These are phyloP conservation scores for Lasioglossum marginatum DNA, from an alignment of 2,888 invertebrate species.

Conservation along the genomic window DNA sequence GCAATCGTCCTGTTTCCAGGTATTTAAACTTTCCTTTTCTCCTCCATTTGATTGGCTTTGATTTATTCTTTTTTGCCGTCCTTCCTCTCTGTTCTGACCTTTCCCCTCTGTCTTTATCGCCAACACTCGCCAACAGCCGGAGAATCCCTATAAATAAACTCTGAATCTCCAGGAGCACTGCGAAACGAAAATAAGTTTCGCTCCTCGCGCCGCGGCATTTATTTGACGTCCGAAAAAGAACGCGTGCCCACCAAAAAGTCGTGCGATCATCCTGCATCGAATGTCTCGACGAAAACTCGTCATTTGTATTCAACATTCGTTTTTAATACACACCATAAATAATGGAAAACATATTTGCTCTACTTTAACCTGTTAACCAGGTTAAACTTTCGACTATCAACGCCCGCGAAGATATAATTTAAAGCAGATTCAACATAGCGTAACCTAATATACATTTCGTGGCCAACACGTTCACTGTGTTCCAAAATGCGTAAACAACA, in stretches of 20 bases:
- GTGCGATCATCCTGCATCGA: neutral
- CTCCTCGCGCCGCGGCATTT: slow-evolving; percentile 50
- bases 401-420: neutral
- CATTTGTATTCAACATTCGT: no score
- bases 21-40: slow-evolving; percentile 50
- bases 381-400: neutral
- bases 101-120: slow-evolving; percentile 46
- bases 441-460: neutral
- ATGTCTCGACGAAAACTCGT: no score
- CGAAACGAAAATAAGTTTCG: slow-evolving; percentile 74
- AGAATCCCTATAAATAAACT: slow-evolving; percentile 77
- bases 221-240: slow-evolving; percentile 38
- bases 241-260: neutral
- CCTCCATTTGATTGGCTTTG: slow-evolving; percentile 2
- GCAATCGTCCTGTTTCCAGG: slow-evolving; percentile 71
- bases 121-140: slow-evolving; percentile 61
- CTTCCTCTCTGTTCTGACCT: slow-evolving; percentile 32
- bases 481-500: no score
- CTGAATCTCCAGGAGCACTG: slow-evolving; percentile 72
- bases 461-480: no score
- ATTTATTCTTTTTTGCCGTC: slow-evolving; percentile 19
- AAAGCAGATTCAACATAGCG: neutral
- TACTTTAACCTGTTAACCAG: neutral
- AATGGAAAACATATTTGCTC: neutral
- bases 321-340: no score